Base-by-base conservation (phyloP, 2,113 vertebrate species). In the Microcebus murinus region DNA sequence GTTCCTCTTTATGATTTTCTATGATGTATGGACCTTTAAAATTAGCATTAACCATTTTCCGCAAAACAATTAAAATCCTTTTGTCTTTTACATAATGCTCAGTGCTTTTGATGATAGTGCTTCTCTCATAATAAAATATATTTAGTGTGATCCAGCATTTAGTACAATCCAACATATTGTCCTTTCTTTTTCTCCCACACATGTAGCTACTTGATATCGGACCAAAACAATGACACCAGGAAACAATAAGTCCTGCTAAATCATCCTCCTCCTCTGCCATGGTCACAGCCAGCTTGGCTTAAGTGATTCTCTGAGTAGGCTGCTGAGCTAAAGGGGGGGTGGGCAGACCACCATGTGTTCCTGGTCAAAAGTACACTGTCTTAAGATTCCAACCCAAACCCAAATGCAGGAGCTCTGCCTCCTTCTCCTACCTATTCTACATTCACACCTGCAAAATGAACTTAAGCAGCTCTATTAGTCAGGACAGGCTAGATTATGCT, bases 111-210 rank as follows among this genome's bases (percentile, higher is more conserved):
- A n/a, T 67, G 42, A 79, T 29, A 8, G 2, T 36, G 14, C 1
- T 90, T 94, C 95, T 74, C 52, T 81, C 59, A 80, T n/a, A 55
- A 70, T 87, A 87, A 94, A 71, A 87, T 36, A 70, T 31, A 52
- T 70, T 81, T 61, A 61, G 5, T 17, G 1, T 63, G 42, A 90
- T 57, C 61, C 61, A 79, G 77, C 61, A 73, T 25, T 90, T 89
- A 79, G 65, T 83, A 68, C n/a, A 45, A 23, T 74, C 84, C n/a
- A 80, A 84, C 13, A 57, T 36, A 45, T 20, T 71, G 63, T 70
- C 8, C 48, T 48, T 73, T 79, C 36, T n/a, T 91, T 77, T 57
- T 71, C 61, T 95, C 45, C 87, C 39, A 95, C 83, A 59, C 14
- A 61, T 45, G 9, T 6, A 84, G 39, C 20, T 80, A 74, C 52